Conservation (phyloP, 2,113 vertebrate species). For the Myrmecobius fasciatus region DNA sequence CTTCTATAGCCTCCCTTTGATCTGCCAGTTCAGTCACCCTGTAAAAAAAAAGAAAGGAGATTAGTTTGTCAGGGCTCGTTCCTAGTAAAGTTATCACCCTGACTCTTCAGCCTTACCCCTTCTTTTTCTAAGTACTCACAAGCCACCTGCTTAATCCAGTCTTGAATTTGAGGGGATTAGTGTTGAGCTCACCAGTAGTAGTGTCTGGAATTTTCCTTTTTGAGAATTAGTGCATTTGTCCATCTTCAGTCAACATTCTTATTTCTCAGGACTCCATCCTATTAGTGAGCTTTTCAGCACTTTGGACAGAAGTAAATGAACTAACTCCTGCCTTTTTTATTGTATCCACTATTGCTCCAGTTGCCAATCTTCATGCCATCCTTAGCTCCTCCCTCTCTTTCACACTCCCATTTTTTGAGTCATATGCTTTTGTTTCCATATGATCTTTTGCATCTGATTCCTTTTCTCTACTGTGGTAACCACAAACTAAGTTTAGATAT, state of each 20-base stretch:
- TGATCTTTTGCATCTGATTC: not conserved
- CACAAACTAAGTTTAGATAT: not conserved
- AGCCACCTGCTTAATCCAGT: not conserved
- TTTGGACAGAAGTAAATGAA: not conserved
- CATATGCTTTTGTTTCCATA: not conserved
- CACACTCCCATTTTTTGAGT: not conserved
- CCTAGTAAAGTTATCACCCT: not conserved
- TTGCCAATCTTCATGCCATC: not conserved
- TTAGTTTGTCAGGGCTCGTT: not conserved
- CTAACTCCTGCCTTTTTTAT: not conserved
- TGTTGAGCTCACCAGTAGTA: not conserved
- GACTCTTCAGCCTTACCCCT: not conserved
- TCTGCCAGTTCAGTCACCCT: constrained; percentile 16
- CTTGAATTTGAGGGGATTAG: not conserved
- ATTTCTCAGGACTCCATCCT: not conserved
- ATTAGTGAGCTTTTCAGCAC: not conserved
- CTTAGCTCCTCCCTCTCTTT: not conserved
- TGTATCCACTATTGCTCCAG: not conserved
- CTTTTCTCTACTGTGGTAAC: not conserved
- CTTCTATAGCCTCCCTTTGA: not conserved
- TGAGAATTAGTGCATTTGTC: not conserved
- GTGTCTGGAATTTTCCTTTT: constrained; percentile 24
- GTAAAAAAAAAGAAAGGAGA: not conserved
- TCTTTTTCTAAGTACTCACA: not conserved
- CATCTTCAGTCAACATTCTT: not conserved